Evolutionary conservation across 2,113 vertebrate genomes (phyloP).

Genomic region (Pitta sordida): DNA sequence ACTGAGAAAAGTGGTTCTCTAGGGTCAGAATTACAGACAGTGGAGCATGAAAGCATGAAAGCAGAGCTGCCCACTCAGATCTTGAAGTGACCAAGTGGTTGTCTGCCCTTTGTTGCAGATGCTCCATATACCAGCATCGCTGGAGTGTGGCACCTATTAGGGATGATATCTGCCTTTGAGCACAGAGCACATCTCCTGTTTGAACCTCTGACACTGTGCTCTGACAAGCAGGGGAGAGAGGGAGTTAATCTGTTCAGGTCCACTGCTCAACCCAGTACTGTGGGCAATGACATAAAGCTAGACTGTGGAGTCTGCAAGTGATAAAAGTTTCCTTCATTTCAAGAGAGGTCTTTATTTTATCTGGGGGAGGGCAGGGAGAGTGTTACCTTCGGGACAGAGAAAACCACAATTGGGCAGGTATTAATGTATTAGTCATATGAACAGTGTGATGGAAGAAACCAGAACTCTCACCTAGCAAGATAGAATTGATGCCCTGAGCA

Average conservation of each 20-base stretch:
- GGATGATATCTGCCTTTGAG: not conserved
- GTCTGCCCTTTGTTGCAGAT: not conserved
- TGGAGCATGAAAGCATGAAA: not conserved
- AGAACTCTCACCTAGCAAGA: not conserved
- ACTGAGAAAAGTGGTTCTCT: not conserved
- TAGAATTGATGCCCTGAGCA: not conserved
- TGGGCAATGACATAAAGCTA: not conserved
- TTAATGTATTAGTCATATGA: not conserved
- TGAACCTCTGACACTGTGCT: not conserved
- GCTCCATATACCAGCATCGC: not conserved
- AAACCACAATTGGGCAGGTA: not conserved
- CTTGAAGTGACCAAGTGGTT: not conserved
- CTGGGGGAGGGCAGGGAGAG: rapidly evolving
- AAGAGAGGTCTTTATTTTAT: not conserved
- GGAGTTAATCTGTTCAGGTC: not conserved
- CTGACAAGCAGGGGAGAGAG: not conserved
- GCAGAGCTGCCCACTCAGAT: not conserved
- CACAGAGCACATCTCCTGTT: not conserved
- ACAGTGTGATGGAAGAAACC: not conserved
- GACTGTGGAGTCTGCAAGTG: not conserved
- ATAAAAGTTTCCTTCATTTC: not conserved
- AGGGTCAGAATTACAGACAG: not conserved
- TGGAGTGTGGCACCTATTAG: not conserved
- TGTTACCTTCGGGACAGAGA: not conserved
- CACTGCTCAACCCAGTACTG: not conserved